phyloP scores from a whole-genome alignment of 2,888 invertebrate species.

The Drepana falcataria region DNA sequence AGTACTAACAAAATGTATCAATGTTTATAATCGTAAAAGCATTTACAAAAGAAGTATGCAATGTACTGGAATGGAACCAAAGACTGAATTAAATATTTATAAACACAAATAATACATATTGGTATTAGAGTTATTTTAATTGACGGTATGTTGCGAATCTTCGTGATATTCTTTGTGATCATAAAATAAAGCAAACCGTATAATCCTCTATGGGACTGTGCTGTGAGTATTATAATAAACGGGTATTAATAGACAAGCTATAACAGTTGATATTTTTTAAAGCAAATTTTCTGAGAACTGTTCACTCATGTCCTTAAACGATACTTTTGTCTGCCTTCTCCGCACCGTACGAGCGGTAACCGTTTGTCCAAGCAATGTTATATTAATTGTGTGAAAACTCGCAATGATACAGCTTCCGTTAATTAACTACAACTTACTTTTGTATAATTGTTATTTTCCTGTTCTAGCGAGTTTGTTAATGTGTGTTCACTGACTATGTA shows the following conservation, averaged over 20 bases:
- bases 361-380: too few relatives aligned
- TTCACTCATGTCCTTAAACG: neutral
- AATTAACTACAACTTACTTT: too few relatives aligned
- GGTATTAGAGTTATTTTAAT: conserved; percentile 56
- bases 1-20: conserved; percentile 41
- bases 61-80: conserved; percentile 67
- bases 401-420: too few relatives aligned
- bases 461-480: neutral
- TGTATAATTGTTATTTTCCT: too few relatives aligned
- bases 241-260: neutral
- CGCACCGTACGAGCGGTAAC: too few relatives aligned
- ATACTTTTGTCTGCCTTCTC: too few relatives aligned
- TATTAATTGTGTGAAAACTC: too few relatives aligned
- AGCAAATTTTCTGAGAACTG: neutral
- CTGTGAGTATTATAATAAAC: conserved; percentile 1
- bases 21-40: conserved; percentile 35
- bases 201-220: conserved; percentile 4
- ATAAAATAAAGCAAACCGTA: conserved; percentile 19
- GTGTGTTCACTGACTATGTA: neutral
- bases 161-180: conserved; percentile 23
- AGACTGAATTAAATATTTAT: conserved; percentile 68
- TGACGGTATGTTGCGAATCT: conserved; percentile 30
- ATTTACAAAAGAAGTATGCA: conserved; percentile 43
- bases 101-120: conserved; percentile 52
- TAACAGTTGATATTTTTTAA: conserved; percentile 3